phyloP scores from a whole-genome alignment of 2,113 vertebrate genomes.

The Eolophus roseicapilla region DNA sequence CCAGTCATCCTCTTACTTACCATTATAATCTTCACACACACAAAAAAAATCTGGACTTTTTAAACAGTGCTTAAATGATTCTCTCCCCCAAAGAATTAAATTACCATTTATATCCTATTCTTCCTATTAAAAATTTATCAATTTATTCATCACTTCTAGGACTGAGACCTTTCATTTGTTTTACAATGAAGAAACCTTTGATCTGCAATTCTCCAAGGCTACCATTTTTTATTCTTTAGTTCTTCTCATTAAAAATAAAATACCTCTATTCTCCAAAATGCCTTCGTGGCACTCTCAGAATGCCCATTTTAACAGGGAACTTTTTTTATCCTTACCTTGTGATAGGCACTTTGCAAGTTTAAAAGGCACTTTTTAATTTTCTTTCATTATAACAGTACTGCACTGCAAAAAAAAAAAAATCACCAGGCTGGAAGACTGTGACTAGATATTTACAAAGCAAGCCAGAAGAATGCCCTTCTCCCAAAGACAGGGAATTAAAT shows the following conservation, averaged over 20 bases:
- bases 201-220: conserved; percentile 73
- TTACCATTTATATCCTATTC: conserved; percentile 69
- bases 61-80: conserved; percentile 71
- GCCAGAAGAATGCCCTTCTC: conserved; percentile 17
- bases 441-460: conserved; percentile 30
- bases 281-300: conserved; percentile 70
- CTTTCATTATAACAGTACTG: neutral
- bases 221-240: conserved; percentile 71
- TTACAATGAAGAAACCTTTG: conserved; percentile 77
- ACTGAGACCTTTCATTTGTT: conserved; percentile 74
- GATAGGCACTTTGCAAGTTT: neutral
- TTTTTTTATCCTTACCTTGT: conserved; percentile 49
- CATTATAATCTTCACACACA: conserved; percentile 6
- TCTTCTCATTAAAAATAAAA: conserved; percentile 81
- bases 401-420: neutral
- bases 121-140: conserved; percentile 79
- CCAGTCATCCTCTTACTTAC: neutral
- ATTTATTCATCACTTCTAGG: conserved; percentile 72
- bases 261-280: conserved; percentile 68
- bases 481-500: conserved; percentile 1
- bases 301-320: conserved; percentile 55
- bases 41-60: conserved; percentile 54
- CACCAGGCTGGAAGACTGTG: neutral
- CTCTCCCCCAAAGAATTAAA: conserved; percentile 71
- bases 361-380: neutral